Conservation (phyloP, 2,888 invertebrate species). For the Drosophila helvetica region DNA sequence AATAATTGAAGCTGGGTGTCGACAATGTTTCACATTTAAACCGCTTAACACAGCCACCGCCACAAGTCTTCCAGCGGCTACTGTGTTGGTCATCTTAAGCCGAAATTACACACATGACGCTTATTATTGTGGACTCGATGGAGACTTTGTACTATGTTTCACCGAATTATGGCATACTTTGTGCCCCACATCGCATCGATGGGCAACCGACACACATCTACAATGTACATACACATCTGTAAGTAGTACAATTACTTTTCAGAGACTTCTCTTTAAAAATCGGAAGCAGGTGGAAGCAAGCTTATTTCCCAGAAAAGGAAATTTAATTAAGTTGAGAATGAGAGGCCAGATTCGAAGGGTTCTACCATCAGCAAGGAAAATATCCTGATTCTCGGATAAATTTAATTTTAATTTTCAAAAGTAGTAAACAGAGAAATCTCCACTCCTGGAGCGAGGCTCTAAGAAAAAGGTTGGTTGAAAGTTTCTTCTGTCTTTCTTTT, state of each 20-base stretch:
- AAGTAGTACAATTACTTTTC: conserved; percentile 22
- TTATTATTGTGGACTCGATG: conserved; percentile 14
- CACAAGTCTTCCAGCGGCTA: conserved; percentile 18
- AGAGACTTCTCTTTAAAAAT: not conserved
- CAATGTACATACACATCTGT: no score
- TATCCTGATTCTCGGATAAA: no score
- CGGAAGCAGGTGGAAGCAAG: not conserved
- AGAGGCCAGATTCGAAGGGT: no score
- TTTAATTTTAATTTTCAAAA: no score
- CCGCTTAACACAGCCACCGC: conserved; percentile 20
- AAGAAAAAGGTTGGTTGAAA: not conserved
- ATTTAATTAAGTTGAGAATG: no score
- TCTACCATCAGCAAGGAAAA: no score
- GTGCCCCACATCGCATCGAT: conserved; percentile 10
- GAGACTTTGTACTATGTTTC: conserved; percentile 4
- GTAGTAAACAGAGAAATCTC: no score
- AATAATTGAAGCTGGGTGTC: conserved; percentile 22
- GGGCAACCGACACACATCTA: not conserved
- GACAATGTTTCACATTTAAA: conserved; percentile 35
- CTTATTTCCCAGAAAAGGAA: not conserved
- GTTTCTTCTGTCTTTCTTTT: not conserved
- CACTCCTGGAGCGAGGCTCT: not conserved
- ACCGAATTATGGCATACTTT: conserved; percentile 40
- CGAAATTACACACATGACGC: conserved; percentile 47
- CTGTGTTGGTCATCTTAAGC: conserved; percentile 41